Evolutionary conservation across 2,113 vertebrate genomes (phyloP), one percentile per base, ranked within the genome.

Genomic region (Prolemur simus): DNA sequence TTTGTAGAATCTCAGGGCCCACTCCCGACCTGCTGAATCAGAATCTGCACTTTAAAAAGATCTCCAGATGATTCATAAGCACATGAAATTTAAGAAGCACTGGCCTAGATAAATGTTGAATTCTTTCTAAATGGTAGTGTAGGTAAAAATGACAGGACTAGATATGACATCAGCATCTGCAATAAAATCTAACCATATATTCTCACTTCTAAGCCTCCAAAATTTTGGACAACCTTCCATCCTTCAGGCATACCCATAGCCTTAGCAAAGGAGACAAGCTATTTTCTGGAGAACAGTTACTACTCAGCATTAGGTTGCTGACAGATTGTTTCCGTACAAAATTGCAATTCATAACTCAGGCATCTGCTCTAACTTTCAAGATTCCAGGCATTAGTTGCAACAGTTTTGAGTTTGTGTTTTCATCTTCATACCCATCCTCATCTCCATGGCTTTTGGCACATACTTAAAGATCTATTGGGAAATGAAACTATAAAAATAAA

Each of bases 401-500:
- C 21, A 78, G 42, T 92, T 95, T 82, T n/a, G 64, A 47, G 77
- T 60, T 86, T 94, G 54, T 27, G 27, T 83, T 97, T 97, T 92
- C 39, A 95, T 92, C 66, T 96, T 94, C 49, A 39, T 89, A n/a
- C 37, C 8, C 52, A 89, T 89, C 34, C 17, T 96, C 77, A 94
- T 89, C 37, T 21, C 42, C 8, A 56, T 86, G 77, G 91, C 54
- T 96, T 64, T 77, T 92, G 84, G 81, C 47, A 96, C 4, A n/a
- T 83, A 86, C 37, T 14, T 96, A 86, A 94, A 96, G 29, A 82
- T 80, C 15, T 74, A 37, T 34, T 78, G 17, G 92, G 69, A 97
- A 97, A 96, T 82, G 42, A 96, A 97, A 90, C 29, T 64, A 76
- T 87, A 85, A 91, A 96, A 91, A 95, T 73, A 94, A 96, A 97